Conservation (phyloP, 2,113 vertebrate species). For the Megatriorchis doriae region DNA sequence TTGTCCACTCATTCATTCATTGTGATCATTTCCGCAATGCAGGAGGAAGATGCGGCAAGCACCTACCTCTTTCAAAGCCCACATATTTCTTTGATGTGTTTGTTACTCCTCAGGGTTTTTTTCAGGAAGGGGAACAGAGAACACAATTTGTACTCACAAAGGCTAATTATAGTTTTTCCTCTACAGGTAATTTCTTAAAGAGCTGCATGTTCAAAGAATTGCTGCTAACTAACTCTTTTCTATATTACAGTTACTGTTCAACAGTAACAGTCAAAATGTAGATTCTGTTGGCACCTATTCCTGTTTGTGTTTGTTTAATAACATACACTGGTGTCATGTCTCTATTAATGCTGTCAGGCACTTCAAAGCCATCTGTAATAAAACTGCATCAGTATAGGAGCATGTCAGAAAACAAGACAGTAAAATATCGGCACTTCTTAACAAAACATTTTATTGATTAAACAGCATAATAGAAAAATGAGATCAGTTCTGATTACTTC, state of each 20-base stretch:
- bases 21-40: neutral
- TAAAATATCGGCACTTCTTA: neutral
- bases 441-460: neutral
- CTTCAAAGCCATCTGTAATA: neutral
- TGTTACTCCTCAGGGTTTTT: neutral
- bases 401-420: neutral
- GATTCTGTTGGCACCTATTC: neutral
- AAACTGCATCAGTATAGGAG: neutral
- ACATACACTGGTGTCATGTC: neutral
- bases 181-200: neutral
- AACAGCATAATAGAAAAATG: neutral
- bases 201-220: neutral
- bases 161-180: conserved; percentile 14
- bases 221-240: neutral
- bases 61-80: conserved; percentile 13
- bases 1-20: neutral
- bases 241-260: accelerated
- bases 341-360: neutral
- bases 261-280: neutral
- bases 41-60: conserved; percentile 37
- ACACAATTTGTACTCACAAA: neutral
- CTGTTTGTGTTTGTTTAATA: neutral
- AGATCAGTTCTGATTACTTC: neutral
- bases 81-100: conserved; percentile 16
- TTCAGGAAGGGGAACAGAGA: neutral